These are phyloP conservation scores for Climacteris rufus DNA, from an alignment of 2,113 vertebrate genomes.

Conservation along the genomic window DNA sequence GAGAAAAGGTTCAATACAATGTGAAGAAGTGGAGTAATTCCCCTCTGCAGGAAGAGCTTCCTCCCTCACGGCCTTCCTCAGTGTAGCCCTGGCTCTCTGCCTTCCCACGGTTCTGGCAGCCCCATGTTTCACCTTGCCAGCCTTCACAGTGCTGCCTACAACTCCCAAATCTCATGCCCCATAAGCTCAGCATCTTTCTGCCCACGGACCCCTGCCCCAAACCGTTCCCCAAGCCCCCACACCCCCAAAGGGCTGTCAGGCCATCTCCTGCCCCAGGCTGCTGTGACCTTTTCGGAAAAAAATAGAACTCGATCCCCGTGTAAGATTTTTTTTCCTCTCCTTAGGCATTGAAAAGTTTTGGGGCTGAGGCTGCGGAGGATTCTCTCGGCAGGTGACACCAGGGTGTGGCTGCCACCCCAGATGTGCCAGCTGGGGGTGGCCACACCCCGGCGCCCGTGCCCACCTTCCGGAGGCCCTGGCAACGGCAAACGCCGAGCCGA, in stretches of 20 bases:
- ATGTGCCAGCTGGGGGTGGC: background rate
- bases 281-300: background rate
- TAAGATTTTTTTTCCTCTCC: background rate
- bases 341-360: background rate
- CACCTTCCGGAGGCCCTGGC: background rate
- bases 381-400: background rate
- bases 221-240: accelerated
- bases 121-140: background rate
- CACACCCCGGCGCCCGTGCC: background rate
- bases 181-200: background rate
- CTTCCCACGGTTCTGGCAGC: background rate
- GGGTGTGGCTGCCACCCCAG: background rate
- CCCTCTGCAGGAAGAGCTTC: background rate
- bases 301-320: accelerated
- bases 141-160: background rate
- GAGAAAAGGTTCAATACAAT: background rate
- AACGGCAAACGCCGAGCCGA: accelerated
- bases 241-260: accelerated
- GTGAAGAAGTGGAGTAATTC: background rate
- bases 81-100: background rate
- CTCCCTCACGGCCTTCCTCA: background rate
- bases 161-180: background rate
- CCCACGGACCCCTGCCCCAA: background rate
- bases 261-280: accelerated
- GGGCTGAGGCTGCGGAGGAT: background rate